Percentiles rank a stretch among this genome's conserved stretches.
phyloP scores from a whole-genome alignment of 2,888 invertebrate species.

The Ernsta delagoae region DNA sequence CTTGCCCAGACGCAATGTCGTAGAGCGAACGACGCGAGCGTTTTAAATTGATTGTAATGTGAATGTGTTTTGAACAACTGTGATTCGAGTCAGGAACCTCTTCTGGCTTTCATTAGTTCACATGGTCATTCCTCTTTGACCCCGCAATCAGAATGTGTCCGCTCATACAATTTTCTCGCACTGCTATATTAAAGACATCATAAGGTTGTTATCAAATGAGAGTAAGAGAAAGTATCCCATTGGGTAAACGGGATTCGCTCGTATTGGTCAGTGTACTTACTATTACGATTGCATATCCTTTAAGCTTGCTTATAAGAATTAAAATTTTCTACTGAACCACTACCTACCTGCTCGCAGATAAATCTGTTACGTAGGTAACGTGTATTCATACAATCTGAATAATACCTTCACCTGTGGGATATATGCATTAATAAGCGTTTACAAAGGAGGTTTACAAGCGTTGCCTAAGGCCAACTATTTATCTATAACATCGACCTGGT shows the following conservation, averaged over 20 bases:
- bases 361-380: background rate
- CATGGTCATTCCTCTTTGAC: constrained; percentile 83
- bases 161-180: constrained; percentile 57
- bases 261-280: background rate
- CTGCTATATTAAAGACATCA: constrained; percentile 60
- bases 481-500: constrained; percentile 78
- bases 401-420: constrained; percentile 9
- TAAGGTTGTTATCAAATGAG: constrained; percentile 49
- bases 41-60: constrained; percentile 82
- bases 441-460: constrained; percentile 59
- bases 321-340: too few relatives aligned
- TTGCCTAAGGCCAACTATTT: constrained; percentile 67
- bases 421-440: constrained; percentile 13
- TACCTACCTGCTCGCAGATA: too few relatives aligned
- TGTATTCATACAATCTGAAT: background rate
- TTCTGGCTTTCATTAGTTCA: constrained; percentile 72
- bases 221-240: constrained; percentile 24
- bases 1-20: constrained; percentile 70
- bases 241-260: constrained; percentile 8
- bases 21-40: constrained; percentile 60
- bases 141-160: constrained; percentile 59
- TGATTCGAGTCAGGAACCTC: constrained; percentile 75
- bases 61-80: constrained; percentile 71
- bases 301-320: too few relatives aligned
- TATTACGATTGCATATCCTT: too few relatives aligned